These are phyloP conservation scores for Sebastes wilsoni DNA, from an alignment of 2,797 vertebrate species.

Conservation along the genomic window DNA sequence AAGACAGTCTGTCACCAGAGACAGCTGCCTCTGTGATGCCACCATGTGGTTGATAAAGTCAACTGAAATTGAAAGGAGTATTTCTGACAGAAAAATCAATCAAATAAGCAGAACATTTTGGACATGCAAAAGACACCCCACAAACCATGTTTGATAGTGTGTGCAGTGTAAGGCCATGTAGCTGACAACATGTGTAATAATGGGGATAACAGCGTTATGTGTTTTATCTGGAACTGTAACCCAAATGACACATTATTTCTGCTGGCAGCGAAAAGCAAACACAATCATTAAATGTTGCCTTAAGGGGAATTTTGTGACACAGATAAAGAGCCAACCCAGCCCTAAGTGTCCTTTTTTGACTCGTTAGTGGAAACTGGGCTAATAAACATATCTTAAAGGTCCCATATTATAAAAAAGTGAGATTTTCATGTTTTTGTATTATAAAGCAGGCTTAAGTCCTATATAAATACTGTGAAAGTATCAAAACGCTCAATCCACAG, in stretches of 20 bases:
- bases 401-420: background rate
- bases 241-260: slow-evolving; percentile 29
- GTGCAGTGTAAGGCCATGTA: background rate
- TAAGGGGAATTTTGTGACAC: slow-evolving; percentile 47
- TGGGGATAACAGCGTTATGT: slow-evolving; percentile 1
- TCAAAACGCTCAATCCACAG: too few species aligned
- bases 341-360: slow-evolving; percentile 37
- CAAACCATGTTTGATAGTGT: background rate
- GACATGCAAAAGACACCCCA: slow-evolving; percentile 1
- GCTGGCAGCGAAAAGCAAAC: slow-evolving; percentile 32
- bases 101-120: background rate
- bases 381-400: slow-evolving; percentile 36
- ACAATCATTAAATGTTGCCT: slow-evolving; percentile 53
- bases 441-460: too few species aligned
- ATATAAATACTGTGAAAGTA: too few species aligned
- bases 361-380: slow-evolving; percentile 40
- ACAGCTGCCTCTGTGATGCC: slow-evolving; percentile 49
- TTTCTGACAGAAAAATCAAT: background rate
- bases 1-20: too few species aligned
- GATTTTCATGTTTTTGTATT: too few species aligned
- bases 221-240: slow-evolving; percentile 29
- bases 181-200: slow-evolving; percentile 15
- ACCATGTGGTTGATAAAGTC: slow-evolving; percentile 48
- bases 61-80: background rate
- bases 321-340: slow-evolving; percentile 40